Conservation (phyloP, 2,888 invertebrate species). For the Rhorus exstirpatorius region DNA sequence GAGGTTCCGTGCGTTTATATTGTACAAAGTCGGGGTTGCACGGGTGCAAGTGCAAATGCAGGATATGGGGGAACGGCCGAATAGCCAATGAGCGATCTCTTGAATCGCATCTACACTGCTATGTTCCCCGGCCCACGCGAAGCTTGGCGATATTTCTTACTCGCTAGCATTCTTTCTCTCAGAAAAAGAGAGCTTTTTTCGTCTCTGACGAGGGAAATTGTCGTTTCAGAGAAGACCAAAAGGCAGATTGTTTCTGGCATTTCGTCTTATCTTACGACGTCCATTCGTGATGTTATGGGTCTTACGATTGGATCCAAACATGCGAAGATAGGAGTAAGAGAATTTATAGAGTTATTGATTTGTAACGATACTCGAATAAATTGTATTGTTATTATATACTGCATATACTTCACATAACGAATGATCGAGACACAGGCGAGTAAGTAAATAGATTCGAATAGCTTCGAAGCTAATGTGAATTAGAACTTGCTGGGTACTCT, state of each 20-base stretch:
- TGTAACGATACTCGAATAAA: no score
- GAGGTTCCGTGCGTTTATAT: constrained; percentile 60
- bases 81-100: constrained; percentile 73
- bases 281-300: not conserved
- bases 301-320: not conserved
- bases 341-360: no score
- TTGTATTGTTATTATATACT: no score
- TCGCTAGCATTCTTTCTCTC: not conserved
- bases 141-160: not conserved
- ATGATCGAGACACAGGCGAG: no score
- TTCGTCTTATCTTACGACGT: not conserved
- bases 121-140: not conserved
- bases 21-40: constrained; percentile 69
- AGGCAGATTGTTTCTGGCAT: not conserved
- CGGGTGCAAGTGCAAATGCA: constrained; percentile 73
- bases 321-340: no score
- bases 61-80: constrained; percentile 80
- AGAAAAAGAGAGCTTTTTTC: not conserved
- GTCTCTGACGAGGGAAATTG: not conserved
- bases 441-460: no score
- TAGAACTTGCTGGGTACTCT: no score
- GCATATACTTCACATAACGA: no score
- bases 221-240: not conserved
- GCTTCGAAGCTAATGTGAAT: no score
- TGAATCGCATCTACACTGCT: constrained; percentile 33